A percentile compares a stretch with the other conserved stretches of the same genome.
Evolutionary conservation across 2,888 invertebrate genomes (phyloP).

Genomic region (Dryocosmus kuriphilus): DNA sequence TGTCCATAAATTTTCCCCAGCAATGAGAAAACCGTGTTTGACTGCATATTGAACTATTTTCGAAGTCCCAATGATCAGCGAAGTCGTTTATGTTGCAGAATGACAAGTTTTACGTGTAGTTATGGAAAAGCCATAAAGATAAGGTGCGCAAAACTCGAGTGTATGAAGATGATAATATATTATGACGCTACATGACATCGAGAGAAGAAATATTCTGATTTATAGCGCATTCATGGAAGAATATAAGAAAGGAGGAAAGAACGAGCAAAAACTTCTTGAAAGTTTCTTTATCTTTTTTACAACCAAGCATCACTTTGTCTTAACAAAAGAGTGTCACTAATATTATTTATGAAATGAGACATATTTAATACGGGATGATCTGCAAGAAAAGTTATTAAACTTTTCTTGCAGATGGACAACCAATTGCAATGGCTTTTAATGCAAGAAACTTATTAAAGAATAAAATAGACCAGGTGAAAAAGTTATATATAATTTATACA

Average conservation of each 20-base stretch:
- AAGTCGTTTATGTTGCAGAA: not conserved
- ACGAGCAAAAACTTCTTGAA: not conserved
- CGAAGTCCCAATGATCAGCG: not conserved
- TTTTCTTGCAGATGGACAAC: no score
- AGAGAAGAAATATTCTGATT: conserved; percentile 35
- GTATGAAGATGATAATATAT: conserved; percentile 34
- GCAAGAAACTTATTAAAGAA: not conserved
- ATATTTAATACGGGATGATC: not conserved
- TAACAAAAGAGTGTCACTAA: not conserved
- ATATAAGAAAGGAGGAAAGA: conserved; percentile 24
- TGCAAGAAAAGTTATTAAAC: no score
- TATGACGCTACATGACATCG: conserved; percentile 42
- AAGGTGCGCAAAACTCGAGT: conserved; percentile 53
- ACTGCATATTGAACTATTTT: conserved; percentile 12
- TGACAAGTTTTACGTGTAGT: conserved; percentile 45
- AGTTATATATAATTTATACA: not conserved
- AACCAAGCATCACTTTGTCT: conserved; percentile 9
- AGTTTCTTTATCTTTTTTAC: conserved; percentile 16
- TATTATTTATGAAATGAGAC: not conserved
- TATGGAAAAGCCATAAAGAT: conserved; percentile 65
- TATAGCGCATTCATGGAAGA: conserved; percentile 40
- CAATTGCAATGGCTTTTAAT: not conserved
- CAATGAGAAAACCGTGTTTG: not conserved
- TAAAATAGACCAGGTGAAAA: not conserved
- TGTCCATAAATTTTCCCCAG: not conserved